Base-by-base conservation (phyloP, 2,888 invertebrate species). In the Caenorhabditis macrosperma region DNA sequence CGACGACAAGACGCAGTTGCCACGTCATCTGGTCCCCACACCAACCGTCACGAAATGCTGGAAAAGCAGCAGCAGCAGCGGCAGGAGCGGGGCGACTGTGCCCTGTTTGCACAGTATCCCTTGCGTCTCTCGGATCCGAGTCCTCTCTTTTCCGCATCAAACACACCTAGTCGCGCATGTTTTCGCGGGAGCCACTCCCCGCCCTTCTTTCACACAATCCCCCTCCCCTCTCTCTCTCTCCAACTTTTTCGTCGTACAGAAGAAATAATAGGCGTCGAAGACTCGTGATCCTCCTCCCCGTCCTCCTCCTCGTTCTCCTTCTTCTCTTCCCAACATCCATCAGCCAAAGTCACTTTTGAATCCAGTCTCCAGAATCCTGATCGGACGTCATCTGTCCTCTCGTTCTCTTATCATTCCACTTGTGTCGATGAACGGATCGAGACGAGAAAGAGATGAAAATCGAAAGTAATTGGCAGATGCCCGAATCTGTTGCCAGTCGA, bases 151-250 rank as follows among this genome's bases (percentile, higher is more conserved):
- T 6, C 20, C 10, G 44, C 55, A 48, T 64, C 61, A 64, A 72
- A 72, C 72, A 61, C 71, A 71, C 71, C 71, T 71, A 46, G 55
- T 63, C 63, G 71, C 72, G 72, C 72, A 63, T 72, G 72, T 72
- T 72, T 72, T 72, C 24, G 54, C 52, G 63, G 71, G 71, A 72
- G 72, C 72, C 74, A 60, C 74, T 75, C 74, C 66, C 57, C 48
- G 33, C 15, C 22, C 26, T 9, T 50, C 38, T 57, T 44, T 41
- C 63, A 24, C 71, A 54, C 68, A 59, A 52, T 59, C 48, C 57
- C 20, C 12, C 30, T 28, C 4, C 17, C 12, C 30, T 24, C 30
- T 3, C 38, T 4, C 17, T 20, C 30, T 24, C 30, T 3, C 63
- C 35, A 9, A 38, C 44, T 57, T 33, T 60, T 52, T 48, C 20